Conservation (phyloP, 2,888 invertebrate genomes). For the Polyploca ridens region DNA sequence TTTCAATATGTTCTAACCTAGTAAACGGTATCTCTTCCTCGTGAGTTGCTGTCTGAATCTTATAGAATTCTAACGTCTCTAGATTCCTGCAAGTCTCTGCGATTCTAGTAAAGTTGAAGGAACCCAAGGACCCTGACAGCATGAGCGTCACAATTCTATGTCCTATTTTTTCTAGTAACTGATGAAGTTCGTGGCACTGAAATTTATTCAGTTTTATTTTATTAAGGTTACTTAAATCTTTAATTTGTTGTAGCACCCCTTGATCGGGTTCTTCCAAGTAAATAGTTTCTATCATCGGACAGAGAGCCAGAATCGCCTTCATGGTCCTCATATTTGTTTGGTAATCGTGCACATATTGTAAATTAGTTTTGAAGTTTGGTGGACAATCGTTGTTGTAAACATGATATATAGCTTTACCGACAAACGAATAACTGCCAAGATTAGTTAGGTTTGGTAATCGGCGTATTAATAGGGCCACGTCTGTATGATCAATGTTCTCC, state of each 20-base stretch:
- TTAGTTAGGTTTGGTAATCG: conserved; percentile 87
- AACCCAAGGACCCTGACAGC: conserved; percentile 83
- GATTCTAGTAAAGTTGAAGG: conserved; percentile 85
- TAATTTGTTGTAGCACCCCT: conserved; percentile 80
- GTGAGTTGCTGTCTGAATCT: conserved; percentile 86
- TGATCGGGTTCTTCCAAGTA: conserved; percentile 86
- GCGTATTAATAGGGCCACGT: conserved; percentile 86
- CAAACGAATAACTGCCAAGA: conserved; percentile 87
- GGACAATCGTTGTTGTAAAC: conserved; percentile 82
- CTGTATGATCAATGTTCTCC: conserved; percentile 87
- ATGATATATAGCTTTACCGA: conserved; percentile 85
- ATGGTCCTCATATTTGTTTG: conserved; percentile 85
- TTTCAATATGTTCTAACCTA: conserved; percentile 86
- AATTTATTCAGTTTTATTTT: conserved; percentile 87
- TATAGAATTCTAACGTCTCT: conserved; percentile 86
- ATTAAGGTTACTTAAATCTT: conserved; percentile 75
- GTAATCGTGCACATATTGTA: conserved; percentile 88
- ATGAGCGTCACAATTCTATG: conserved; percentile 82
- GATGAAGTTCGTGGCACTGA: conserved; percentile 85
- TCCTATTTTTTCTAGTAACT: conserved; percentile 83
- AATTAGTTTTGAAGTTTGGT: conserved; percentile 84
- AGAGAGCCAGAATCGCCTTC: conserved; percentile 84
- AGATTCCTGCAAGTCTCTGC: conserved; percentile 85
- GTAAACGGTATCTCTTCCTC: conserved; percentile 83
- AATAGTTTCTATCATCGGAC: conserved; percentile 86